Evolutionary conservation across 2,888 invertebrate genomes (phyloP).

Genomic region (Antheraea yamamai): DNA sequence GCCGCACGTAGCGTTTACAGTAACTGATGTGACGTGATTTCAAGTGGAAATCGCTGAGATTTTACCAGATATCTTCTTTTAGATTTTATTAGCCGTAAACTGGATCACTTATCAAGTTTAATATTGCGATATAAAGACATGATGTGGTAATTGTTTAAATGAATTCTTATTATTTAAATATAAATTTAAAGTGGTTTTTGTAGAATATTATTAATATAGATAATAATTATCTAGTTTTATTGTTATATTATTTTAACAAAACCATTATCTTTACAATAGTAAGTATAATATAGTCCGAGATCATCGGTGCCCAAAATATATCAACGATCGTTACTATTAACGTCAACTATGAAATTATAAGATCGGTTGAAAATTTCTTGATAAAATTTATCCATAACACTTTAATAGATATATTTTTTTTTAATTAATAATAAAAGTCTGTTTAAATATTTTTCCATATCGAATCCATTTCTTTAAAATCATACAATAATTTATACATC

Average conservation of each 20-base stretch:
- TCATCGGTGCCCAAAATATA: no score
- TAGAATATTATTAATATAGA: background rate
- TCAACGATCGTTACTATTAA: no score
- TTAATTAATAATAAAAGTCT: no score
- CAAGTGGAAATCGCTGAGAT: constrained; percentile 25
- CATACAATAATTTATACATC: no score
- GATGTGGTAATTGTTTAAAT: background rate
- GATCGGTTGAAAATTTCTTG: background rate
- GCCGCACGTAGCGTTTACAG: constrained; percentile 35
- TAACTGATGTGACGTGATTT: constrained; percentile 35
- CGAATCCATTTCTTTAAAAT: no score
- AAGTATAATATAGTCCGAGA: no score
- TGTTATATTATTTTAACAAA: background rate
- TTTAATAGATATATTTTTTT: no score
- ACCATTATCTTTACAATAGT: no score
- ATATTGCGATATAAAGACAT: constrained; percentile 3
- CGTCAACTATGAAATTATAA: background rate
- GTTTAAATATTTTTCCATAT: no score
- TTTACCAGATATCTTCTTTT: constrained; percentile 11
- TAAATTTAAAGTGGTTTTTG: background rate
- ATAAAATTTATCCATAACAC: background rate
- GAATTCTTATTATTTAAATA: background rate
- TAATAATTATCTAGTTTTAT: background rate
- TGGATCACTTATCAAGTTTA: constrained; percentile 18
- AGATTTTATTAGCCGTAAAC: constrained; percentile 17